Percentiles rank a stretch among this genome's conserved stretches.
These are phyloP conservation scores for Oenanthe melanoleuca DNA, from an alignment of 2,113 vertebrate genomes.

Conservation along the genomic window DNA sequence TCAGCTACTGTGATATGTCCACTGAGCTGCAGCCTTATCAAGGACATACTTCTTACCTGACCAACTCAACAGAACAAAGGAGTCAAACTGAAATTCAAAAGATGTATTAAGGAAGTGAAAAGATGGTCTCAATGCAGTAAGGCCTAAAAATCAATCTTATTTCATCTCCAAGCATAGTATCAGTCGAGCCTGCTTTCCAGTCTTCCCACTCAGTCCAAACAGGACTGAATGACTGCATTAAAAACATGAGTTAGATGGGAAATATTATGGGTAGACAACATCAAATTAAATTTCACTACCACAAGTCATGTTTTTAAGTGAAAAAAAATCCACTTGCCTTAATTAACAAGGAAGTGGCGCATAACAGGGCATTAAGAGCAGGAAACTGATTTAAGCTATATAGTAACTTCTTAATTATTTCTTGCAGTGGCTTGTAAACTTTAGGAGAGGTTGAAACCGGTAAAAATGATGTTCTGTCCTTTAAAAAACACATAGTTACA, in stretches of 20 bases:
- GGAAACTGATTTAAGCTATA: neutral
- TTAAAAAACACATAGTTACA: neutral
- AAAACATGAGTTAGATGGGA: neutral
- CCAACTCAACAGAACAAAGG: neutral
- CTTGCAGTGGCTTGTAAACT: neutral
- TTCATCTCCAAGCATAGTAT: neutral
- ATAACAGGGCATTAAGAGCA: neutral
- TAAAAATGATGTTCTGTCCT: neutral
- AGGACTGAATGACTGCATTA: neutral
- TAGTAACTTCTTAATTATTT: neutral
- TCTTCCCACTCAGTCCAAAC: neutral
- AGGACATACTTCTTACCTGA: neutral
- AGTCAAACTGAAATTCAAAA: neutral
- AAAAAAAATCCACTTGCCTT: neutral
- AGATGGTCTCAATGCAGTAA: neutral
- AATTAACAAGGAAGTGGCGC: neutral
- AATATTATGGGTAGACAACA: neutral
- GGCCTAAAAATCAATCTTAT: neutral
- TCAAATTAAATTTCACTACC: neutral
- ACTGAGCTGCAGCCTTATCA: neutral
- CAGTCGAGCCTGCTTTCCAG: neutral
- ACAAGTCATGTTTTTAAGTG: neutral
- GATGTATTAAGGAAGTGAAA: neutral
- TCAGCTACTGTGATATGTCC: neutral
- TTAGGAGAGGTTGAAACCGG: neutral